Evolutionary conservation across 2,113 vertebrate genomes (phyloP).

Genomic region (Mystacornis crossleyi): DNA sequence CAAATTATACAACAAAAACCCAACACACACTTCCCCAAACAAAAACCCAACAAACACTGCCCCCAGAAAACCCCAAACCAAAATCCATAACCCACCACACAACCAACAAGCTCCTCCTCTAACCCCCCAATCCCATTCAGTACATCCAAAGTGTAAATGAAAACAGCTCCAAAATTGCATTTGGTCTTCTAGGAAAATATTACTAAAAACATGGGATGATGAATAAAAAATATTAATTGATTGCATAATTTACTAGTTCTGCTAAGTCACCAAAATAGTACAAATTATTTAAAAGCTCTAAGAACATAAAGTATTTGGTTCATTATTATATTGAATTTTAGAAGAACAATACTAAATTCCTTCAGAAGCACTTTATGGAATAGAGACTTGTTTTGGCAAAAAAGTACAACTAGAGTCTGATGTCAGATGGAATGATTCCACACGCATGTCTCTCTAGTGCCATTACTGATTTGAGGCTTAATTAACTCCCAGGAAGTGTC

Average conservation of each 20-base stretch:
- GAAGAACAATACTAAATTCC: not conserved
- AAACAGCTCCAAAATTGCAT: not conserved
- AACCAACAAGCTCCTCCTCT: not conserved
- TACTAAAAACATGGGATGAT: not conserved
- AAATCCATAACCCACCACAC: not conserved
- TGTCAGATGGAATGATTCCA: not conserved
- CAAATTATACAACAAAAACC: not conserved
- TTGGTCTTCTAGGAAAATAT: not conserved
- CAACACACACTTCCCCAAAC: rapidly evolving
- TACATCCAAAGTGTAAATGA: not conserved
- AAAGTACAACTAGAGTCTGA: not conserved
- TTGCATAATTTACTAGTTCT: not conserved
- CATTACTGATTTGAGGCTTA: not conserved
- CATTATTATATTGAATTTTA: not conserved
- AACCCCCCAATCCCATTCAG: not conserved
- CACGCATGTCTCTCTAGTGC: not conserved
- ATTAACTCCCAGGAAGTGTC: not conserved
- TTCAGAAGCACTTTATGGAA: not conserved
- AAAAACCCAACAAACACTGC: rapidly evolving
- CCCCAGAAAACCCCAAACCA: not conserved
- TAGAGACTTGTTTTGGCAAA: not conserved
- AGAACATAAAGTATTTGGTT: not conserved
- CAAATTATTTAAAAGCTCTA: not conserved
- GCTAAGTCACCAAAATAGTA: not conserved
- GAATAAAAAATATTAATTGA: not conserved